Evolutionary conservation across 2,797 vertebrate species (phyloP), one percentile per base, ranked within the genome.

Genomic region (Leptodactylus fallax): DNA sequence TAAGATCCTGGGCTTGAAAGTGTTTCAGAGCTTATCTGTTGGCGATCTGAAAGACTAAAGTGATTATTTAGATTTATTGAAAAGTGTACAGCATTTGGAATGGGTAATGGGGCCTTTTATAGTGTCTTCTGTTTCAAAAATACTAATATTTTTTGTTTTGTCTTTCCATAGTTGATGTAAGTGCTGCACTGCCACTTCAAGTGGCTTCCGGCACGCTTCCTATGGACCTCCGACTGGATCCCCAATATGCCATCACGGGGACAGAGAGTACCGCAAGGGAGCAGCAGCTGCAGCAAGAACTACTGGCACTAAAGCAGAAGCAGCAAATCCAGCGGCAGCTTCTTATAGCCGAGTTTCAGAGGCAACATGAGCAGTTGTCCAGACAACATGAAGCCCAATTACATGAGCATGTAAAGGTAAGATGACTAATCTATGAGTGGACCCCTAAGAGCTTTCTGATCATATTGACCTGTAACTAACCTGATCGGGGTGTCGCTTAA

Each of bases 301-400:
- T 99, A 16, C 94, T 99, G 92, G 93, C 96, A 0, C 96, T 99
- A 56, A 99, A 99, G 92, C 98, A 99, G 95, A 98, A 98, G 91
- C 98, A 99, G 94, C 98, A 99, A 95, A 97, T 99, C 92, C 98
- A 99, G 94, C 90, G 98, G 81, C 98, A 99, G 95, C 95, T 99
- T 86, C 98, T 99, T 90, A 99, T 99, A 0, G 97, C 97, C 0
- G 98, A 99, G 95, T 99, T 99, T 94, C 98, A 99, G 94, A 93
- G 98, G 91, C 97, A 99, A 90, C 98, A 99, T 0, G 98, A 99
- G 93, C 98, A 99, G 95, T 97, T 99, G 87, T 98, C 97, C 0
- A 96, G 98, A 85, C 98, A 99, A 92, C 98, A 99, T 0, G 98
- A 99, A 93, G 98, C 94, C 25, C 98, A 99, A 94, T 96, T 99